Conservation (phyloP, 1,140 invertebrate genomes). For the Saccostrea glomerata region DNA sequence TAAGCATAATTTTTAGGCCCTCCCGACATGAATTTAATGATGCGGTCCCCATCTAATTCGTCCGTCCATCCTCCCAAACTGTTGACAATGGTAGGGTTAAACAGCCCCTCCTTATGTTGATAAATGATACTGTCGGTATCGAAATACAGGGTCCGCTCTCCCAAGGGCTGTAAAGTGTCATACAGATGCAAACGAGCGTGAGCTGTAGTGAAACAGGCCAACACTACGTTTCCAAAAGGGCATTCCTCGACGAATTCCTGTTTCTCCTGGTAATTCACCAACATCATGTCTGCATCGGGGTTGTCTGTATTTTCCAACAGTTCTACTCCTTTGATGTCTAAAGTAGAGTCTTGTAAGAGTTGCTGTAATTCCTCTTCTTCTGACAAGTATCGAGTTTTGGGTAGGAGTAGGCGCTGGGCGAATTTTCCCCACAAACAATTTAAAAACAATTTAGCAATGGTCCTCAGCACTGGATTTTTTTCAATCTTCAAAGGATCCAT, state of each 20-base stretch:
- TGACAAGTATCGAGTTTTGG: conserved; percentile 28
- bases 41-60: too few relatives aligned
- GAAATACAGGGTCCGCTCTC: too few relatives aligned
- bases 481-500: conserved; percentile 64
- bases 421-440: conserved; percentile 26
- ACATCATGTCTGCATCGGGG: conserved; percentile 26
- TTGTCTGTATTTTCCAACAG: neutral
- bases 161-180: too few relatives aligned
- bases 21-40: too few relatives aligned
- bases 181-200: conserved; percentile 29
- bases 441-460: conserved; percentile 63
- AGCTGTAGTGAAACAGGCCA: neutral
- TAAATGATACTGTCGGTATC: too few relatives aligned
- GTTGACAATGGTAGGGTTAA: too few relatives aligned
- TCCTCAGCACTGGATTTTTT: conserved; percentile 72
- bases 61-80: too few relatives aligned
- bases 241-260: conserved; percentile 26
- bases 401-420: conserved; percentile 30
- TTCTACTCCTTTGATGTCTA: neutral
- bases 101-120: neutral
- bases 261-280: conserved; percentile 19
- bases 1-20: too few relatives aligned
- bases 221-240: conserved; percentile 60
- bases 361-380: too few relatives aligned
- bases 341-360: too few relatives aligned